Evolutionary conservation across 1,140 invertebrate species (phyloP), one percentile per base, ranked within the genome.

Genomic region (Drosophila pseudoananassae): DNA sequence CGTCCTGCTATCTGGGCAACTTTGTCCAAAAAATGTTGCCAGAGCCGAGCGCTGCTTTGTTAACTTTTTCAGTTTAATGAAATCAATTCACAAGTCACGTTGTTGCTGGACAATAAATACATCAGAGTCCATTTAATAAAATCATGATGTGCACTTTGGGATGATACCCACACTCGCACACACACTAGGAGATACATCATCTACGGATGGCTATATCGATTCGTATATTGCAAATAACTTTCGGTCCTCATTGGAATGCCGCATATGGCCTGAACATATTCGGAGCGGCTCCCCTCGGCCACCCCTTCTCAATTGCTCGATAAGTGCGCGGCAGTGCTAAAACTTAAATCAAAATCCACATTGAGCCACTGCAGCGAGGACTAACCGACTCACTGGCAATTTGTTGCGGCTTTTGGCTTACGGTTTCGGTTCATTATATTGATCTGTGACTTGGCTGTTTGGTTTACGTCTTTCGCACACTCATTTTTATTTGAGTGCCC

Each of bases 51-150:
- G 77, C 60, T 68, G 78, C 76, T 87, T 87, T 87, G 83, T 87
- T 83, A 88, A 88, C 83, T 88, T 88, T 88, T 88, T 88, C 84
- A 87, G 83, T 91, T 88, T 88, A 91, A 91, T 91, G 90, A 91
- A 91, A 91, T 91, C 90, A 91, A 91, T 91, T 91, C 77, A 91
- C 90, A 91, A 91, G 90, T 91, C 90, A 91, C 90, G 90, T 91
- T 90, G 90, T 83, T 83, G 85, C 90, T 77, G 90, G 79, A 91
- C 90, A 91, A 91, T 91, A 91, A 91, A 91, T 91, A 91, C 79
- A 91, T 91, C 90, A 91, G 90, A 91, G 90, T 90, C 90, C 84
- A 91, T 91, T 91, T 91, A 91, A 91, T 91, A 91, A 91, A 91
- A 91, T 91, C 90, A 91, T 91, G 90, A 91, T 84, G 84, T 89